Base-by-base conservation (phyloP, 2,797 vertebrate species). In the Pseudomugil tenellus region DNA sequence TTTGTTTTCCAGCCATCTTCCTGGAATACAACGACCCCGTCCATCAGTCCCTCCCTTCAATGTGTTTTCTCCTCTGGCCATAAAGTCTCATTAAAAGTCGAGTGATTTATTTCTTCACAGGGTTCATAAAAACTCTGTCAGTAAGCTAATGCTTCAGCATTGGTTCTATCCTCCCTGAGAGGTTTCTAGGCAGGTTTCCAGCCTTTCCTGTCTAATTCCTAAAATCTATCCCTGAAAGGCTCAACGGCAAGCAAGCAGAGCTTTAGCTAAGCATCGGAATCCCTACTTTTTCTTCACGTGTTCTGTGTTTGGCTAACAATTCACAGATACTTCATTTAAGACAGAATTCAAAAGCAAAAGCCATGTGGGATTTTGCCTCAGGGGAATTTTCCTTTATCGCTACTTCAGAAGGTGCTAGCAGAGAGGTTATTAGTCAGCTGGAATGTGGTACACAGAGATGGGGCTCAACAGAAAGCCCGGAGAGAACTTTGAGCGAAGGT, bases 21-120 rank as follows among this genome's bases (percentile, higher is more conserved):
- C 67, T 70, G 67, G 58, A 72, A 67, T 67, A 65, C 70, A 56
- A 29, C 55, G 6, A 23, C 61, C 31, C n/a, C 2, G 56, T 43
- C 75, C 75, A 56, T 70, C 69, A 39, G 6, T 65, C 67, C 21
- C 29, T 11, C 17, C 54, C 12, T 39, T 48, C 54, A 1, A 29
- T 26, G 56, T 26, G 32, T 59, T 66, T 76, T 41, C 52, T 67
- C 68, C 67, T 31, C 12, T 19, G 39, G 59, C 69, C 66, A 57
- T 9, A 59, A 67, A 68, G 59, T 65, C 74, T 74, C 66, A 54
- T 81, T 79, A 77, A 58, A 51, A 68, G 37, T 64, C 26, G 7
- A 3, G 12, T 70, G 66, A 78, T 68, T 78, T 54, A 65, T 83
- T 62, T 59, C n/a, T 21, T 41, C 28, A 5, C 13, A 12, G 2